phyloP scores from a whole-genome alignment of 2,797 vertebrate genomes.

The Oreochromis grahami region DNA sequence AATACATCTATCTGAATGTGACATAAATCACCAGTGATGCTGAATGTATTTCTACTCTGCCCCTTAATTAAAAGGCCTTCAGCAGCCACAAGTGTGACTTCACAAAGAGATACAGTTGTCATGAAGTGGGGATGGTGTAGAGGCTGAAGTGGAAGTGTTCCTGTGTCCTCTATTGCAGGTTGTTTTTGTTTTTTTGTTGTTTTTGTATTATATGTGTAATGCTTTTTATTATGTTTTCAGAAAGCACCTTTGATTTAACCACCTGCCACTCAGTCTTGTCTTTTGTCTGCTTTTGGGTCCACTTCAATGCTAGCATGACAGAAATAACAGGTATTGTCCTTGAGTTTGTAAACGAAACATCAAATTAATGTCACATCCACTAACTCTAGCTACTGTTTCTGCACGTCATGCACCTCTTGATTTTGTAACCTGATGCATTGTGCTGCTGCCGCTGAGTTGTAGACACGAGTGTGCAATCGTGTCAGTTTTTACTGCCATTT shows the following conservation, averaged over 20 bases:
- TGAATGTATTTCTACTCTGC: neutral
- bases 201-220: neutral
- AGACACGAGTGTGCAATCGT: neutral
- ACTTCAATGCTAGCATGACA: neutral
- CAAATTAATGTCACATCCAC: neutral
- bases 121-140: neutral
- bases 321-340: neutral
- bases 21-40: neutral
- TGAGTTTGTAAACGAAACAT: neutral
- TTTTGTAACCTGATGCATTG: fast-evolving
- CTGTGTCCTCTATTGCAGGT: fast-evolving
- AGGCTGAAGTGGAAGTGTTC: neutral
- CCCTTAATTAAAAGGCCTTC: neutral
- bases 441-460: neutral
- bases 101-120: neutral
- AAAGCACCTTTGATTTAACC: neutral
- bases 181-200: neutral
- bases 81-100: neutral
- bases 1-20: neutral
- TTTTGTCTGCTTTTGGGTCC: neutral
- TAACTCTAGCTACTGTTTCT: neutral
- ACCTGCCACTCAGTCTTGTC: neutral
- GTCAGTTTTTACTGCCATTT: neutral
- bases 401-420: neutral
- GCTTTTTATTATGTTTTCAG: neutral